Evolutionary conservation across 2,113 vertebrate species (phyloP).

Genomic region (Sakesphorus luctuosus): DNA sequence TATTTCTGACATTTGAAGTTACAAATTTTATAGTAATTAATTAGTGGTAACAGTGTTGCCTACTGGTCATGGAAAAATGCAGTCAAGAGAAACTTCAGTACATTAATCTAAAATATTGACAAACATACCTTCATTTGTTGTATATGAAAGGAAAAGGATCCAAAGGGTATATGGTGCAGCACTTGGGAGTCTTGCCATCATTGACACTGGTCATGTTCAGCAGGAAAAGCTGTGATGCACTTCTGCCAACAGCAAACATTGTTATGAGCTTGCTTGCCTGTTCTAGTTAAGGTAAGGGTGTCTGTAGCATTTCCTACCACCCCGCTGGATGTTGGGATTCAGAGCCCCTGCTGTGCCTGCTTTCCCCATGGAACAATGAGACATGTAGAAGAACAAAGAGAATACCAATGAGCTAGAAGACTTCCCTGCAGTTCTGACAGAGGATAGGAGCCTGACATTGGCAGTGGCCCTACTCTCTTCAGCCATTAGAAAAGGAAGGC

Average conservation of each 20-base stretch:
- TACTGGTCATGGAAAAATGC: neutral
- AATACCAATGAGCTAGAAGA: neutral
- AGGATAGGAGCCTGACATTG: neutral
- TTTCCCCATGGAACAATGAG: accelerated
- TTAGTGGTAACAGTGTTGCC: neutral
- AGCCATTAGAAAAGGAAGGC: neutral
- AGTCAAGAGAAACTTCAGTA: neutral
- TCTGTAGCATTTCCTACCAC: neutral
- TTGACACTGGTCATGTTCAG: neutral
- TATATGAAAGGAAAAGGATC: conserved; percentile 6
- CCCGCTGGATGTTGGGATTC: neutral
- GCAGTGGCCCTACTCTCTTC: neutral
- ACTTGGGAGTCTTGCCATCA: neutral
- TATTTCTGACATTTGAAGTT: neutral
- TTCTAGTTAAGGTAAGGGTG: neutral
- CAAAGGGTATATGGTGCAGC: neutral
- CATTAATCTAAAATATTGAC: neutral
- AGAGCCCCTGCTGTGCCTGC: neutral
- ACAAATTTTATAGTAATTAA: neutral
- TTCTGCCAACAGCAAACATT: conserved; percentile 28
- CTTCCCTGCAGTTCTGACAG: neutral
- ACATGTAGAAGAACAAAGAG: neutral
- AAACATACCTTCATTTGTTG: conserved; percentile 8
- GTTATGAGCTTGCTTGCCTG: neutral
- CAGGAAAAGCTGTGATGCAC: neutral